Conservation (phyloP, 92 coral and sea anemone genomes). For the Siderastrea radians region DNA sequence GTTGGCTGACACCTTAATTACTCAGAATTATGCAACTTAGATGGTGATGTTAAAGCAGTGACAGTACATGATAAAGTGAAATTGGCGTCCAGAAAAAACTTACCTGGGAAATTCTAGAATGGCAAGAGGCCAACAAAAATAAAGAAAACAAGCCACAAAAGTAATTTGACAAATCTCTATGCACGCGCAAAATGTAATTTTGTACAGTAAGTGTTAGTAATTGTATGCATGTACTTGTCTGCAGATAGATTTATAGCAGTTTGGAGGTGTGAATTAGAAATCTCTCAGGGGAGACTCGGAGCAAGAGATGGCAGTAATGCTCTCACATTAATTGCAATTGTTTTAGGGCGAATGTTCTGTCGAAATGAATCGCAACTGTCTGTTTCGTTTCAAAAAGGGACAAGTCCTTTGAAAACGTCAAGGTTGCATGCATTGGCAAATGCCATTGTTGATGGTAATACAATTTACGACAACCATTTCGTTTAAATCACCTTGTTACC, state of each 20-base stretch:
- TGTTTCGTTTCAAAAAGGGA: not conserved
- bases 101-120: slow-evolving; percentile 14
- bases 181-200: not conserved
- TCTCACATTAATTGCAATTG: slow-evolving; percentile 34
- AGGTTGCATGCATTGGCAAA: slow-evolving; percentile 27
- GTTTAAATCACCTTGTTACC: not conserved
- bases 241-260: slow-evolving; percentile 14
- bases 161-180: not conserved
- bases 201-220: not conserved
- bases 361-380: slow-evolving; percentile 10
- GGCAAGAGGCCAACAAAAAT: slow-evolving; percentile 20
- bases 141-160: slow-evolving; percentile 14
- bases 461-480: slow-evolving; percentile 2
- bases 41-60: not conserved
- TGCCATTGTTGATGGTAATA: slow-evolving; percentile 22
- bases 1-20: not conserved
- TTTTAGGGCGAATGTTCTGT: slow-evolving; percentile 31
- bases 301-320: slow-evolving; percentile 48
- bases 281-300: slow-evolving; percentile 36
- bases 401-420: slow-evolving; percentile 15
- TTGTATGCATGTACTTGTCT: slow-evolving; percentile 6
- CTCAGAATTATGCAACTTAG: not conserved
- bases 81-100: not conserved
- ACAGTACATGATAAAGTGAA: not conserved
- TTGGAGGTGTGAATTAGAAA: slow-evolving; percentile 36